Percentiles rank a stretch among this genome's conserved stretches.
phyloP scores from a whole-genome alignment of 1,140 invertebrate genomes.

The Papilio glaucus region DNA sequence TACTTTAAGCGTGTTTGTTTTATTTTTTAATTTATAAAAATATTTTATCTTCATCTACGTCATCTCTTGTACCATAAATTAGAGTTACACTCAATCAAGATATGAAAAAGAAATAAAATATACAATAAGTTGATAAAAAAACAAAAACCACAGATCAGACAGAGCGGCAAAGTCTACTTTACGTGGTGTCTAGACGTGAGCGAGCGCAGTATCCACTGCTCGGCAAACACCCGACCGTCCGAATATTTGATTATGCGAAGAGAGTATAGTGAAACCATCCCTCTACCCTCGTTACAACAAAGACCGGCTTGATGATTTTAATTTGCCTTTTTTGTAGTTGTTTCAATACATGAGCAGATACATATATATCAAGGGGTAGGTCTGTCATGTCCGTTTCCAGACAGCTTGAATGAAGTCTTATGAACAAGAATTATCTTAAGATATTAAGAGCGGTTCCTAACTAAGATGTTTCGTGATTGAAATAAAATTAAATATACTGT shows the following conservation, averaged over 20 bases:
- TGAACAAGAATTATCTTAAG: no score
- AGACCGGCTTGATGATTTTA: constrained; percentile 13
- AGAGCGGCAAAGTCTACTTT: constrained; percentile 1
- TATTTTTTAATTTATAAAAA: no score
- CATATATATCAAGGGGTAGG: background rate
- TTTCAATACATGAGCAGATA: background rate
- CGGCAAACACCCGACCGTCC: constrained; percentile 40
- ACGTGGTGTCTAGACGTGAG: constrained; percentile 55
- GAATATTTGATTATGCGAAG: constrained; percentile 77
- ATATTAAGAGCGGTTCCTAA: no score
- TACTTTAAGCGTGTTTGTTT: no score
- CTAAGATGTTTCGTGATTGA: no score
- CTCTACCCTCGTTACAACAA: constrained; percentile 29
- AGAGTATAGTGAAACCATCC: constrained; percentile 49
- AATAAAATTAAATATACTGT: no score
- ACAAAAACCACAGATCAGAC: constrained; percentile 23
- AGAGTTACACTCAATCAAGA: no score
- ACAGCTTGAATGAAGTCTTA: no score
- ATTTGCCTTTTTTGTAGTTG: constrained; percentile 30
- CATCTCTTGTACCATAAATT: no score
- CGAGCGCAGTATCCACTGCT: constrained; percentile 38
- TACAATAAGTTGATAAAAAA: constrained; percentile 6
- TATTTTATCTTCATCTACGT: no score
- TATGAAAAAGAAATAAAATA: constrained; percentile 14
- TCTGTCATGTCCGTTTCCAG: background rate